A percentile compares a stretch with the other conserved stretches of the same genome.
Evolutionary conservation across 2,888 invertebrate species (phyloP).

Genomic region (Tetramorium bicarinatum): DNA sequence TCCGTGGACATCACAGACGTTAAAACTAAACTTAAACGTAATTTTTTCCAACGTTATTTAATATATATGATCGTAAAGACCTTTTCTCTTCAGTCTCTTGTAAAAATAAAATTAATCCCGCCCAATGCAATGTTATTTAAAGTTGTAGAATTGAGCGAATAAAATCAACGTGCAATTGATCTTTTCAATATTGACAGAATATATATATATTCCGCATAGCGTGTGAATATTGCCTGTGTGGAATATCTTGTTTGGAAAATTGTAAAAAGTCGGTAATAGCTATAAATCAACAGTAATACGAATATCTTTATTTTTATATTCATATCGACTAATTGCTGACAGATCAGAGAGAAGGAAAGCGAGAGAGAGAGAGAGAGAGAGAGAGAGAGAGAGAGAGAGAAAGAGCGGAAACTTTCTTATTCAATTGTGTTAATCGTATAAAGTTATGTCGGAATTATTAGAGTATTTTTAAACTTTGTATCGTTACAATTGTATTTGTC

Average conservation of each 20-base stretch:
- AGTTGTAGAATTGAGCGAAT: neutral
- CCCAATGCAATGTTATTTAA: neutral
- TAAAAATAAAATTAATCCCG: neutral
- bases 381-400: neutral
- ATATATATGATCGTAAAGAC: neutral
- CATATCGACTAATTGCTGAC: neutral
- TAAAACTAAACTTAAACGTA: neutral
- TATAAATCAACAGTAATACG: neutral
- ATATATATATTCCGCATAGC: neutral
- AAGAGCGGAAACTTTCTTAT: neutral
- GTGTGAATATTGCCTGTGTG: neutral
- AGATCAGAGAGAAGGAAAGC: neutral
- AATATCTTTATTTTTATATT: neutral
- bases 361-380: neutral
- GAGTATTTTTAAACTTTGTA: neutral
- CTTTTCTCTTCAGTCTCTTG: neutral
- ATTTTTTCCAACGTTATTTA: conserved; percentile 14
- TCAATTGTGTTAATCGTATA: neutral
- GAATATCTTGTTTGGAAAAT: conserved; percentile 13
- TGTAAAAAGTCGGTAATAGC: neutral
- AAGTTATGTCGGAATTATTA: neutral
- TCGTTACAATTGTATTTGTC: neutral
- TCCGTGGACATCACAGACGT: neutral
- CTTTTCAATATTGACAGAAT: neutral
- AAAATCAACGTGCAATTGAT: conserved; percentile 12